Percentiles rank a stretch among this genome's conserved stretches.
Evolutionary conservation across 37 sponge, comb jelly and placozoan species (phyloP).

Genomic region (Eunapius fragilis): DNA sequence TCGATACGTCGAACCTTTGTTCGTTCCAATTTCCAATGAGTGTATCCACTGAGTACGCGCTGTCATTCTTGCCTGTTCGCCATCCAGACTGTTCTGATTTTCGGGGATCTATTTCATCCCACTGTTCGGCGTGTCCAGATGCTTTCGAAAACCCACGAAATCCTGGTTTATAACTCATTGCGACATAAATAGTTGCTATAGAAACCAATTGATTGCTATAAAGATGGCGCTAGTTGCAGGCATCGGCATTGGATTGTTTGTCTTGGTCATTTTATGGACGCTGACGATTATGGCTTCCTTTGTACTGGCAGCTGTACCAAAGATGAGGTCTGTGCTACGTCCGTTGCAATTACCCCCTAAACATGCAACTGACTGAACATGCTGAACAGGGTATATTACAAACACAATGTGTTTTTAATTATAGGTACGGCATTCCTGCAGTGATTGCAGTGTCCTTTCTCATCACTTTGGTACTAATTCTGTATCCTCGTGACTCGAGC

Average conservation of each 20-base stretch:
- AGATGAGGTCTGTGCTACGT: slow-evolving; percentile 51
- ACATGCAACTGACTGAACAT: not conserved
- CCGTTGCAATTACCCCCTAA: not conserved
- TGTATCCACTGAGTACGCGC: slow-evolving; percentile 58
- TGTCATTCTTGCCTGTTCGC: slow-evolving; percentile 40
- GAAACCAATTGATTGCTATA: not conserved
- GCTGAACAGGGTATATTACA: too few relatives aligned
- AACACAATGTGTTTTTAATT: not conserved
- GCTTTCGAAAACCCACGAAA: slow-evolving; percentile 72
- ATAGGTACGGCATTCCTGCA: slow-evolving; percentile 66
- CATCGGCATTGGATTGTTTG: slow-evolving; percentile 64
- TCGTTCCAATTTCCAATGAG: slow-evolving; percentile 96
- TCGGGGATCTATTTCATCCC: slow-evolving; percentile 55
- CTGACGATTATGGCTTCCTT: slow-evolving; percentile 26
- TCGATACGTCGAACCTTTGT: slow-evolving; percentile 76
- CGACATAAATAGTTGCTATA: not conserved
- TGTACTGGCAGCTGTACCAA: slow-evolving; percentile 50
- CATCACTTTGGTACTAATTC: slow-evolving; percentile 40
- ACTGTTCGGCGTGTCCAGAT: slow-evolving; percentile 51
- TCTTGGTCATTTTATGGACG: slow-evolving; percentile 61
- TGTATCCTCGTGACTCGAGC: slow-evolving; percentile 49
- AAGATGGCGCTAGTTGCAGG: slow-evolving; percentile 53
- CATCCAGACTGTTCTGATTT: slow-evolving; percentile 77
- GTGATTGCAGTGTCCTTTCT: slow-evolving; percentile 33
- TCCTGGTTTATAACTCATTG: slow-evolving; percentile 5